Evolutionary conservation across 2,888 invertebrate species (phyloP), one percentile per base, ranked within the genome.

Genomic region (Luperina testacea): DNA sequence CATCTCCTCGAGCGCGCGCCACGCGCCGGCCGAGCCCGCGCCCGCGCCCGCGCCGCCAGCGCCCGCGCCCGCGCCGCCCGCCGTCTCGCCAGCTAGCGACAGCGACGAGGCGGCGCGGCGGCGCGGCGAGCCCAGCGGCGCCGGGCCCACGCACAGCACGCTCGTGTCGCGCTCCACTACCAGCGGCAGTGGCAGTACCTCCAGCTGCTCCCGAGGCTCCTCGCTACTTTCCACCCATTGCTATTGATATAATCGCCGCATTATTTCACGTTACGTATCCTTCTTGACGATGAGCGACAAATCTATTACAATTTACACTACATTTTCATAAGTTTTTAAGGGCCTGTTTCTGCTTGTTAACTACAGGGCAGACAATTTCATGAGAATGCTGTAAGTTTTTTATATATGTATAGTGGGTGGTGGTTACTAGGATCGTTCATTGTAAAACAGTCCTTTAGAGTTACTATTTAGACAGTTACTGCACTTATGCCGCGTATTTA

Each of bases 1-100:
- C 95, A 98, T 98, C 94, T 98, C 98, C 93, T 99, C 99, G 57
- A 99, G 96, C 91, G 97, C 98, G 79, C 97, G 96, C 98, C 98
- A 98, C 75, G 89, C 90, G 51, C 70, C 63, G 24, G 9, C 27
- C 42, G 77, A 24, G 51, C 45, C 32, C 11, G 97, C 7, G 97
- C 98, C 27, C 20, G 77, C 24, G 51, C 45, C 32, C 11, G 97
- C 7, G 97, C 98, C 27, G 32, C 32, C 32, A 17, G 9, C 48
- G 78, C 96, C 48, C 24, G 5, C 51, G 78, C 97, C 96, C 98
- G 6, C 42, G 13, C n/a, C n/a, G 0, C 11, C 32, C 11, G 20
- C 48, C 68, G n/a, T n/a, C 7, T 13, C 61, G 2, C 32, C 80
- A 70, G 69, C 92, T 72, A 97, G 94, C 11, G 94, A 90, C n/a